Base-by-base conservation (phyloP, 1,140 invertebrate genomes). In the Cepaea nemoralis region DNA sequence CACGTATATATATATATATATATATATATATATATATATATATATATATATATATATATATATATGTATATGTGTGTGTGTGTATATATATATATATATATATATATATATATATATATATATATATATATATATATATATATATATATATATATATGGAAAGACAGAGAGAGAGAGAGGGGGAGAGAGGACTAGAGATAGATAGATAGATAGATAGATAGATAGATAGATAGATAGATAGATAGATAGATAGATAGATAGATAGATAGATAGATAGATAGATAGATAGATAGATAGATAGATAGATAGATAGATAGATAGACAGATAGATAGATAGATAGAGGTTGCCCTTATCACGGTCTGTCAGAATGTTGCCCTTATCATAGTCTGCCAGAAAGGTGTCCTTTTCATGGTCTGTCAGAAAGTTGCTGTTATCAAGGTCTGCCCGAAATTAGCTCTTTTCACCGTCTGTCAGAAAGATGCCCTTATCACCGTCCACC, bases 191-290 rank as follows among this genome's bases (percentile, higher is more conserved):
- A n/a, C n/a, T n/a, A n/a, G n/a, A n/a, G n/a, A n/a, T n/a, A n/a
- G n/a, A n/a, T n/a, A n/a, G n/a, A 48, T n/a, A 70, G 69, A 70
- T 19, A 70, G 69, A 70, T 19, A 70, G 69, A 70, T n/a, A 70
- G 69, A 70, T 12, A 70, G 69, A 70, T 12, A 70, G 31, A 70
- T 12, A 70, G 27, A 35, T 6, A 70, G 35, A 70, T 10, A 70
- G 35, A 35, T 12, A 70, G 35, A 35, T 12, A 70, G 35, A 70
- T 19, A 70, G 69, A 70, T n/a, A 70, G 69, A 70, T 19, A 70
- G 69, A 70, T n/a, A 70, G 69, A 39, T n/a, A 39, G 69, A 35
- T 33, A 39, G 69, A 66, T 66, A 66, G 63, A 66, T 66, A 66
- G 63, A 66, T 66, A 66, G 63, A 66, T 66, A 66, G 63, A 66